Conservation (phyloP, 2,888 invertebrate genomes). For the Diadegma fenestrale region DNA sequence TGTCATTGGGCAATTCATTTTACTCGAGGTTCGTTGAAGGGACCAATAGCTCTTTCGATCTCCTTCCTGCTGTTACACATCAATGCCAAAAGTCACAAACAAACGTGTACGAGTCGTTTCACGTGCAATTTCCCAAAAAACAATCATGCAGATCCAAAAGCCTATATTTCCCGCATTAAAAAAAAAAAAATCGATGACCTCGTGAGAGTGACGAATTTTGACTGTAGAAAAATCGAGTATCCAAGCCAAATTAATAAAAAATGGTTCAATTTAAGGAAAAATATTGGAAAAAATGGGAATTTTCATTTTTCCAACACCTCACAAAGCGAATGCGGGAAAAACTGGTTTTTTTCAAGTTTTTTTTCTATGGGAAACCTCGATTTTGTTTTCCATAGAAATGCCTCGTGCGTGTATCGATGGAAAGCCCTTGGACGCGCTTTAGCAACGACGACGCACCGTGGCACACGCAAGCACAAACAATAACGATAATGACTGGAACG, state of each 20-base stretch:
- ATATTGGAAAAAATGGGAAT: not conserved
- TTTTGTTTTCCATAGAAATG: conserved; percentile 7
- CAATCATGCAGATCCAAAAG: no score
- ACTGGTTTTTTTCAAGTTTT: not conserved
- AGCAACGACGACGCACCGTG: conserved; percentile 56
- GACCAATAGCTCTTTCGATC: conserved; percentile 44
- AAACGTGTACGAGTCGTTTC: not conserved
- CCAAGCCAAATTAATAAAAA: not conserved
- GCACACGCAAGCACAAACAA: conserved; percentile 73
- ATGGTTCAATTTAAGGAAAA: not conserved
- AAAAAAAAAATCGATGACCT: not conserved
- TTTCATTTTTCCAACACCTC: not conserved
- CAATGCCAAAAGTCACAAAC: conserved; percentile 35
- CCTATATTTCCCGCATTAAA: no score
- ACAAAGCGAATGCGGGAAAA: not conserved
- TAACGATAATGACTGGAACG: conserved; percentile 78
- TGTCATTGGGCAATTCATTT: conserved; percentile 71
- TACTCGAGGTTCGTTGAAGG: conserved; percentile 54
- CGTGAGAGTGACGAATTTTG: not conserved
- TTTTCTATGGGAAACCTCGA: no score
- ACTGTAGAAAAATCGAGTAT: not conserved
- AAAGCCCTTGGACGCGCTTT: conserved; percentile 52
- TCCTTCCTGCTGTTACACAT: conserved; percentile 63
- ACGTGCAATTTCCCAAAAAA: not conserved
- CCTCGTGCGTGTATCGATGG: conserved; percentile 8